A percentile compares a stretch with the other conserved stretches of the same genome.
Conservation (phyloP, 2,113 vertebrate species). For the Tiliqua scincoides region DNA sequence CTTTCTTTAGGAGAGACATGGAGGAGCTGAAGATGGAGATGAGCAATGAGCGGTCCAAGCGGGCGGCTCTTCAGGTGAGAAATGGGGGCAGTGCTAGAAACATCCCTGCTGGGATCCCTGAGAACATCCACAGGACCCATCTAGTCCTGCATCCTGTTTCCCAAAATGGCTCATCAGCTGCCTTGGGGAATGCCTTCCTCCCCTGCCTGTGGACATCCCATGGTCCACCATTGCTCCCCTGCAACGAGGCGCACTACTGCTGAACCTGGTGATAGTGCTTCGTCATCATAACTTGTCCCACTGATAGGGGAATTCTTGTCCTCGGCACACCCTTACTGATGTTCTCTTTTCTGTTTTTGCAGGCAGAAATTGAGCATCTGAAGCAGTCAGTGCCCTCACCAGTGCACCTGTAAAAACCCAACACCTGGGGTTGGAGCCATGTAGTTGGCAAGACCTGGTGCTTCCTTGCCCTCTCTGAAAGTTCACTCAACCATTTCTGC, state of each 20-base stretch:
- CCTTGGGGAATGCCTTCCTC: too few relatives aligned
- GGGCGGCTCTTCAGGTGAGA: slow-evolving; percentile 38
- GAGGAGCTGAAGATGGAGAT: slow-evolving; percentile 38
- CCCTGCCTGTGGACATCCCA: too few relatives aligned
- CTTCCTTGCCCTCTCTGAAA: background rate
- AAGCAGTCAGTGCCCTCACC: background rate
- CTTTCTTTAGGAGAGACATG: slow-evolving; percentile 39
- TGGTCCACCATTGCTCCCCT: too few relatives aligned
- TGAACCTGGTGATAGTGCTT: too few relatives aligned
- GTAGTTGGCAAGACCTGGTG: background rate
- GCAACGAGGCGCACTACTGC: too few relatives aligned
- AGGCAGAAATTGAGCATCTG: slow-evolving; percentile 4
- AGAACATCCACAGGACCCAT: too few relatives aligned
- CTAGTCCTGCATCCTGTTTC: too few relatives aligned
- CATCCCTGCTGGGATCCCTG: background rate
- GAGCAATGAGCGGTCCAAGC: slow-evolving; percentile 21
- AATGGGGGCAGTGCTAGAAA: background rate
- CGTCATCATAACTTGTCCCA: too few relatives aligned
- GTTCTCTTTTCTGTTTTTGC: background rate
- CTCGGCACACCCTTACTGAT: background rate
- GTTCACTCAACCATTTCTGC: too few relatives aligned
- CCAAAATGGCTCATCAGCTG: too few relatives aligned
- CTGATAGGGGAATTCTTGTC: background rate
- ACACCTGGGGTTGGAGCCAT: too few relatives aligned
- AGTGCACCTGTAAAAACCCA: background rate